A percentile compares a stretch with the other conserved stretches of the same genome.
Conservation (phyloP, 30 jellyfish, hydroid and myxozoan genomes). For the Rhopilema esculentum region DNA sequence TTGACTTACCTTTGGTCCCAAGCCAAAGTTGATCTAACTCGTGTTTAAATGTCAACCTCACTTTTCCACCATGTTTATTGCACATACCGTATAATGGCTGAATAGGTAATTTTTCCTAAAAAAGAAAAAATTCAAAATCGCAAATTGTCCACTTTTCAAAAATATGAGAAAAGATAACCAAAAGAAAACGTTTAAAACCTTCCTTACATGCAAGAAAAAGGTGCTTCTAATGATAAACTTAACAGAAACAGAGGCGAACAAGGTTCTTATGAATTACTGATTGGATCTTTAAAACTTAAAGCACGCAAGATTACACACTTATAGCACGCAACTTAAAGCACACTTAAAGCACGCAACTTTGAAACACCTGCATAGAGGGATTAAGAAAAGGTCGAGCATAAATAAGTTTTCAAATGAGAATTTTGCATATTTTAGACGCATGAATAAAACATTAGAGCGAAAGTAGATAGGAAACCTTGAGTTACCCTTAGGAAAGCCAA, state of each 20-base stretch:
- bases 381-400: too few relatives aligned
- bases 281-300: too few relatives aligned
- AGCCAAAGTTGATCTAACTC: slow-evolving; percentile 97
- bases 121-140: neutral
- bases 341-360: too few relatives aligned
- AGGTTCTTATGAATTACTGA: too few relatives aligned
- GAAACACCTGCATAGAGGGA: too few relatives aligned
- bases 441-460: too few relatives aligned
- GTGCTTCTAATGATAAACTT: neutral
- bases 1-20: slow-evolving; percentile 92
- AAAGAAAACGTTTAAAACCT: neutral
- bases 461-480: too few relatives aligned
- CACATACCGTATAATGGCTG: slow-evolving; percentile 87
- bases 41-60: slow-evolving; percentile 89
- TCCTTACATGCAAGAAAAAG: neutral
- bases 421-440: too few relatives aligned
- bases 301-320: too few relatives aligned
- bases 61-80: slow-evolving; percentile 90
- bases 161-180: neutral
- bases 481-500: too few relatives aligned
- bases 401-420: too few relatives aligned
- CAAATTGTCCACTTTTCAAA: neutral
- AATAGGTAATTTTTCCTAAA: slow-evolving; percentile 84
- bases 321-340: too few relatives aligned
- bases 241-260: neutral